Evolutionary conservation across 2,113 vertebrate genomes (phyloP), one percentile per base, ranked within the genome.

Genomic region (Gavia stellata): DNA sequence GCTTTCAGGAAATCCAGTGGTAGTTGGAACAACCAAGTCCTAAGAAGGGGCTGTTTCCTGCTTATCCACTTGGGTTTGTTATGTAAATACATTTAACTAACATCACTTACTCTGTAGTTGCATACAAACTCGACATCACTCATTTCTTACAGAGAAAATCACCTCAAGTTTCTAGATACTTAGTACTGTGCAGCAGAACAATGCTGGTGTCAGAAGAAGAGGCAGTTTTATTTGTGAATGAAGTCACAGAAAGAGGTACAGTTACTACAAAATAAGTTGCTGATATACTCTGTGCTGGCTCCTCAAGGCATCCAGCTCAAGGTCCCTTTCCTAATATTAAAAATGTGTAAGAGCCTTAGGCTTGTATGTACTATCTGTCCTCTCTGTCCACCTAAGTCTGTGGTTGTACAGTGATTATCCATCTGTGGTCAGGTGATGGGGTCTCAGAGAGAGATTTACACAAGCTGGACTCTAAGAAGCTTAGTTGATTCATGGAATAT

Each of bases 291-390:
- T 11, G 2, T 74, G 47, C 59, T 63, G 44, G 14, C 18, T 92
- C 10, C 21, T 86, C 31, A 31, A 55, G 44, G 58, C 36, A 25
- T 45, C 58, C 40, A 33, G 40, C 44, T 81, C 25, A 44, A 49
- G 19, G 24, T 63, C 17, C 28, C 38, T 85, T 59, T 56, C 28
- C 86, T 47, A 10, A 8, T 15, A 17, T 0, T 47, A 44, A 68
- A 19, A 56, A 16, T 5, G 23, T 44, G 6, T 24, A 8, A 42
- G 68, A 53, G 40, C 63, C 59, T 42, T 45, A 33, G 62, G 40
- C 11, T 50, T 52, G 11, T 7, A 1, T 23, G 21, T 44, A 2
- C 14, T 18, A 0, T 53, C 9, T 11, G 47, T 40, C 17, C n/a
- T 40, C 2, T 31, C 45, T 74, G 25, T 56, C 67, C 80, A 17